Evolutionary conservation across 2,888 invertebrate genomes (phyloP).

Genomic region (Temnothorax rugatulus): DNA sequence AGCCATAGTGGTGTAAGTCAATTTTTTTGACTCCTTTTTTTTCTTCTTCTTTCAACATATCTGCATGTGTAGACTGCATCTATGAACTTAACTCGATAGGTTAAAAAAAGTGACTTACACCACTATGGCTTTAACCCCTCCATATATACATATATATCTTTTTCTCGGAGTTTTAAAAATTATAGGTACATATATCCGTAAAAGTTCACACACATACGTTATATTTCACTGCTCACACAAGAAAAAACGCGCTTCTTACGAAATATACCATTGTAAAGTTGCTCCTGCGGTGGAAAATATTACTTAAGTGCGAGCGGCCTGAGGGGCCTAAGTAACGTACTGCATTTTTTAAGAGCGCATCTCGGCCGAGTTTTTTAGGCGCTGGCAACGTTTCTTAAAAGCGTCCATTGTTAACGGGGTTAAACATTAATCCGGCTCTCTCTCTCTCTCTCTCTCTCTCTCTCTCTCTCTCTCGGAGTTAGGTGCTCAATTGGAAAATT

Average conservation of each 20-base stretch:
- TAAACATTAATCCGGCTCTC: slow-evolving; percentile 29
- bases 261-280: slow-evolving; percentile 13
- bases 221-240: slow-evolving; percentile 25
- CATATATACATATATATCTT: neutral
- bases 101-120: no score
- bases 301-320: slow-evolving; percentile 41
- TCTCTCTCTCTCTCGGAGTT: neutral
- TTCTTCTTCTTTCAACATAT: no score
- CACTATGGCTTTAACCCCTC: no score
- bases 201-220: neutral
- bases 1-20: no score
- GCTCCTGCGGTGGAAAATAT: slow-evolving; percentile 26
- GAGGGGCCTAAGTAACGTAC: slow-evolving; percentile 41
- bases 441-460: no score
- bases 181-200: neutral
- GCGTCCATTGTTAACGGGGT: slow-evolving; percentile 40
- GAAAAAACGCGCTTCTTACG: neutral
- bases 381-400: slow-evolving; percentile 36
- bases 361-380: slow-evolving; percentile 21
- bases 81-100: no score
- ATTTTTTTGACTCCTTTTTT: no score
- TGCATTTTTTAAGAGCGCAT: slow-evolving; percentile 44
- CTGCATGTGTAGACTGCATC: no score
- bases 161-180: neutral
- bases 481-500: slow-evolving; percentile 53